These are phyloP conservation scores for Stenopsyche tienmushanensis DNA, from an alignment of 1,140 invertebrate genomes.

Conservation along the genomic window DNA sequence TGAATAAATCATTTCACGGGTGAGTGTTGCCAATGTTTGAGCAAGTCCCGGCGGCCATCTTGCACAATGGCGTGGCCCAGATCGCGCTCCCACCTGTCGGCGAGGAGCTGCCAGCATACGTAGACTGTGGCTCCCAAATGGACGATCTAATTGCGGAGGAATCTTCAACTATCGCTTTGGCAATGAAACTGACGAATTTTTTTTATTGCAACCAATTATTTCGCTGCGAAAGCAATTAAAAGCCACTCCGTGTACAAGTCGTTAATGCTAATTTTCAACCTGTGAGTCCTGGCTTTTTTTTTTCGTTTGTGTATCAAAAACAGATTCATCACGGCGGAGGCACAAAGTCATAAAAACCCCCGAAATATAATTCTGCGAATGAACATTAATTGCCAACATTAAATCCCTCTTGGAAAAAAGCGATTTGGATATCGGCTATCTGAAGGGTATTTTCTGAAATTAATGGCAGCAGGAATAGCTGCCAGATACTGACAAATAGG, in stretches of 20 bases:
- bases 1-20: neutral
- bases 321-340: too few relatives aligned
- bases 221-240: neutral
- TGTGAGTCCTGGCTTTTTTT: too few relatives aligned
- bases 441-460: too few relatives aligned
- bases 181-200: constrained; percentile 5
- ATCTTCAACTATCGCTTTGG: constrained; percentile 1
- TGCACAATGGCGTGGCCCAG: constrained; percentile 9
- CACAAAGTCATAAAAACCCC: too few relatives aligned
- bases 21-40: neutral
- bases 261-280: neutral
- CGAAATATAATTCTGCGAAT: too few relatives aligned
- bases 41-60: constrained; percentile 6
- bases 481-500: too few relatives aligned
- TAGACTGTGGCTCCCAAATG: neutral
- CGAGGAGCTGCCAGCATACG: neutral
- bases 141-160: constrained; percentile 2
- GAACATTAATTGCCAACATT: too few relatives aligned
- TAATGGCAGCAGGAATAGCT: too few relatives aligned
- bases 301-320: too few relatives aligned
- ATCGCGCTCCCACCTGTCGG: constrained; percentile 6
- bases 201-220: neutral
- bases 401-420: too few relatives aligned
- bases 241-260: too few relatives aligned
- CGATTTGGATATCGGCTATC: too few relatives aligned